A percentile compares a stretch with the other conserved stretches of the same genome.
Evolutionary conservation across 2,888 invertebrate genomes (phyloP).

Genomic region (Pollenia labialis): DNA sequence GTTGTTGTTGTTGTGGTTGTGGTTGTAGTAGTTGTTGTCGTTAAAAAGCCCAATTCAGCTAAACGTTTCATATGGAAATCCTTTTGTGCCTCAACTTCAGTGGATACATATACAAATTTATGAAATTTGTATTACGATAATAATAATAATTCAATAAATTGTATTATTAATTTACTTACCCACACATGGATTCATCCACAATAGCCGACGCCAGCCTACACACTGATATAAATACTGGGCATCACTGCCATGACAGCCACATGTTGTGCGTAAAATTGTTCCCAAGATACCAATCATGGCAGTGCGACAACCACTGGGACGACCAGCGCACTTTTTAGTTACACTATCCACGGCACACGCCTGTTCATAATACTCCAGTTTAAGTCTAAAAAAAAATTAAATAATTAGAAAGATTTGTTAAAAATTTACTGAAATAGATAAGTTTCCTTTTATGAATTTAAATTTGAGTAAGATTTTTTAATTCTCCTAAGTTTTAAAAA

Average conservation of each 20-base stretch:
- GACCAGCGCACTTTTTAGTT: constrained; percentile 94
- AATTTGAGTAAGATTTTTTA: too few relatives aligned
- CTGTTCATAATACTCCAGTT: constrained; percentile 94
- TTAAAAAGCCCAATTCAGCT: constrained; percentile 85
- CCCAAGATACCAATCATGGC: constrained; percentile 95
- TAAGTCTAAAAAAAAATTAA: constrained; percentile 85
- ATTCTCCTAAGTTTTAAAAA: too few relatives aligned
- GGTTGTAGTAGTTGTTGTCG: constrained; percentile 84
- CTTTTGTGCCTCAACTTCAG: constrained; percentile 94
- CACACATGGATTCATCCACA: constrained; percentile 97
- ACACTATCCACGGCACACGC: constrained; percentile 96
- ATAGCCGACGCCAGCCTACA: constrained; percentile 93
- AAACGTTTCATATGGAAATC: constrained; percentile 90
- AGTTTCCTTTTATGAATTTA: background rate
- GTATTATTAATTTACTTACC: constrained; percentile 87
- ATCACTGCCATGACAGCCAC: constrained; percentile 94
- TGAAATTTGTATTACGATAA: background rate
- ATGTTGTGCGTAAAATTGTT: constrained; percentile 93
- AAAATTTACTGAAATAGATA: background rate
- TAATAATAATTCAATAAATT: background rate
- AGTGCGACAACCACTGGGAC: constrained; percentile 92
- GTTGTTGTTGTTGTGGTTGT: constrained; percentile 85
- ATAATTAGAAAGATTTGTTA: background rate
- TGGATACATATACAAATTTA: background rate
- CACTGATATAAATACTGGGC: constrained; percentile 94